phyloP scores from a whole-genome alignment of 2,113 vertebrate species.

The Gila orcuttii region DNA sequence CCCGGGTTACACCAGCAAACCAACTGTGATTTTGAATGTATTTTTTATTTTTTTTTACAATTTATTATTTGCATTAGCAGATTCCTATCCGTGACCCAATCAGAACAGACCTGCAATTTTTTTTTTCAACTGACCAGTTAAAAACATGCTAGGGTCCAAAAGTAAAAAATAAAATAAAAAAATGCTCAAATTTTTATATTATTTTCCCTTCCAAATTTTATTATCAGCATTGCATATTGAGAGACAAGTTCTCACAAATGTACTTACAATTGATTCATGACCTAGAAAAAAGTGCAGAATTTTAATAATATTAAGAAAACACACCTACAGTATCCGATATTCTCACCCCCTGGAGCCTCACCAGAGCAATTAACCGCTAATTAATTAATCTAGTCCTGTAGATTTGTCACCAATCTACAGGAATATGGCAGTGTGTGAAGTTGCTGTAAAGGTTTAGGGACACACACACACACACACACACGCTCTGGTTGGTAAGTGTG shows the following conservation, averaged over 20 bases:
- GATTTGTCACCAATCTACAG: slow-evolving; percentile 22
- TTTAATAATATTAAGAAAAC: neutral
- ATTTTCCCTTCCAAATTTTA: neutral
- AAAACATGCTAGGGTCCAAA: neutral
- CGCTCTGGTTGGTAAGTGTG: slow-evolving; percentile 5
- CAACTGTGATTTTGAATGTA: neutral
- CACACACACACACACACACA: slow-evolving; percentile 11
- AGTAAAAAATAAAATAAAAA: neutral
- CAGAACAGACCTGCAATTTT: neutral
- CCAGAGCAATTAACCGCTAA: slow-evolving; percentile 24
- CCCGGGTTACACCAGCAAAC: too few relatives aligned
- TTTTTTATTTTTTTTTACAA: neutral
- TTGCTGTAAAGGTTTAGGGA: slow-evolving; percentile 27
- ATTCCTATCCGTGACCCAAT: neutral
- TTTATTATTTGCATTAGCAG: neutral
- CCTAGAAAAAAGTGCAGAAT: neutral
- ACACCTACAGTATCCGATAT: neutral
- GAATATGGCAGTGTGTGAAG: slow-evolving; percentile 26
- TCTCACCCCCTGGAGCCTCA: neutral
- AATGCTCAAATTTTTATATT: neutral
- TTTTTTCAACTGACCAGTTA: neutral
- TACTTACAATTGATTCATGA: neutral
- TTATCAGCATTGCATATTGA: neutral
- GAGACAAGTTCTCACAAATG: neutral
- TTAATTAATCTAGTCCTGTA: slow-evolving; percentile 22